Evolutionary conservation across 2,113 vertebrate genomes (phyloP).

Genomic region (Xiphophorus couchianus): DNA sequence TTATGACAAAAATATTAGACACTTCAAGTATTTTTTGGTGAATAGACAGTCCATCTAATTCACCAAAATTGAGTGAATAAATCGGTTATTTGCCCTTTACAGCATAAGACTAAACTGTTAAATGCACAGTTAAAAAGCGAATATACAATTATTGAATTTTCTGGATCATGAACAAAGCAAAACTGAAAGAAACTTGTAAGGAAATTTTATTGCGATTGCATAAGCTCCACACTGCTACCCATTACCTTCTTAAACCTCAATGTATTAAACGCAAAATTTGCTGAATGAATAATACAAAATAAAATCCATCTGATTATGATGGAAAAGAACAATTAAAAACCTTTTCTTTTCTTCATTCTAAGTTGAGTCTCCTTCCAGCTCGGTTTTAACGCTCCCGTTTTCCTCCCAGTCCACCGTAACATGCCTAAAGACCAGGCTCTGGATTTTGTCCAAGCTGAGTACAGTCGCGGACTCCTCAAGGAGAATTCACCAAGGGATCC

Average conservation of each 20-base stretch:
- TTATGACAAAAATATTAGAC: background rate
- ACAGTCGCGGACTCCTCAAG: constrained; percentile 68
- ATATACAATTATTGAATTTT: background rate
- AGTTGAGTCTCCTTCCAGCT: constrained; percentile 11
- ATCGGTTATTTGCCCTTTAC: background rate
- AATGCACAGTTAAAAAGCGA: background rate
- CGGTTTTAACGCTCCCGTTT: constrained; percentile 47
- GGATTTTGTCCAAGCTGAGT: constrained; percentile 75
- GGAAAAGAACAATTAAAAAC: background rate
- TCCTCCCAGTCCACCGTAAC: constrained; percentile 75
- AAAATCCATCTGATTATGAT: background rate
- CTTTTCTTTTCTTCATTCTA: constrained; percentile 6
- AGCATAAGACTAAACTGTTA: background rate
- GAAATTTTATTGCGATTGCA: too few species aligned
- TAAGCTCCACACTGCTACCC: background rate
- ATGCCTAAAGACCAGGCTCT: constrained; percentile 84
- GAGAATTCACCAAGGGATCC: constrained; percentile 68
- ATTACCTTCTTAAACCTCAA: background rate
- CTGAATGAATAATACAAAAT: background rate
- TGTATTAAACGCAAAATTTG: background rate
- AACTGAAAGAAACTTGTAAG: too few species aligned
- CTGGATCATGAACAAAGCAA: constrained; percentile 1
- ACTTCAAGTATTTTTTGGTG: background rate
- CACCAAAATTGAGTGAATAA: background rate
- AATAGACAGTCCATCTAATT: background rate